Conservation (phyloP, 2,888 invertebrate species). For the Xestia xanthographa region DNA sequence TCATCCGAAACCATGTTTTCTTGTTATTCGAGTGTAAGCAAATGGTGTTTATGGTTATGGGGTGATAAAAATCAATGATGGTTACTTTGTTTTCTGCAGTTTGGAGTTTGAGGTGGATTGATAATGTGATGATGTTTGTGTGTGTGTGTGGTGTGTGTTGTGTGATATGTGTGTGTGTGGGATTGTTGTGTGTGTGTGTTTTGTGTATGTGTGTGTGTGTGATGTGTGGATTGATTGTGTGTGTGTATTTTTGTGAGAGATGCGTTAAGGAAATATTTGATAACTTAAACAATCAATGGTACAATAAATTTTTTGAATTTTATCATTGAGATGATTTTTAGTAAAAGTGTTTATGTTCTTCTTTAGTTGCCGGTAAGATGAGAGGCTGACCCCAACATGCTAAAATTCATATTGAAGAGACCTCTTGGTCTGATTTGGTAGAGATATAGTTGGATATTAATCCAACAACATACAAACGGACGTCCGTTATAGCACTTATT, state of each 20-base stretch:
- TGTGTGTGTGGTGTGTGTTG: too few species aligned
- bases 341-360: neutral
- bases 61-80: constrained; percentile 48
- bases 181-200: too few species aligned
- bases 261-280: neutral
- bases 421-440: too few species aligned
- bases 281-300: neutral
- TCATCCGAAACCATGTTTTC: constrained; percentile 28
- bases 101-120: constrained; percentile 9
- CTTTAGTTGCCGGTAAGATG: neutral
- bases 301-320: neutral
- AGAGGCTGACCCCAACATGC: neutral
- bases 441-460: neutral
- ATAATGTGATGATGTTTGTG: neutral
- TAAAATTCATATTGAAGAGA: too few species aligned
- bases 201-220: too few species aligned
- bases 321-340: too few species aligned
- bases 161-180: too few species aligned
- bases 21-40: constrained; percentile 9
- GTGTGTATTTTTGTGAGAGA: neutral
- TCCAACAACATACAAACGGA: too few species aligned
- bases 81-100: constrained; percentile 20
- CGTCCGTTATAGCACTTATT: too few species aligned
- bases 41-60: constrained; percentile 21
- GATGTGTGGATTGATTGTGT: constrained; percentile 14